Conservation (phyloP, 2,113 vertebrate species). For the Megaceryle torquata region DNA sequence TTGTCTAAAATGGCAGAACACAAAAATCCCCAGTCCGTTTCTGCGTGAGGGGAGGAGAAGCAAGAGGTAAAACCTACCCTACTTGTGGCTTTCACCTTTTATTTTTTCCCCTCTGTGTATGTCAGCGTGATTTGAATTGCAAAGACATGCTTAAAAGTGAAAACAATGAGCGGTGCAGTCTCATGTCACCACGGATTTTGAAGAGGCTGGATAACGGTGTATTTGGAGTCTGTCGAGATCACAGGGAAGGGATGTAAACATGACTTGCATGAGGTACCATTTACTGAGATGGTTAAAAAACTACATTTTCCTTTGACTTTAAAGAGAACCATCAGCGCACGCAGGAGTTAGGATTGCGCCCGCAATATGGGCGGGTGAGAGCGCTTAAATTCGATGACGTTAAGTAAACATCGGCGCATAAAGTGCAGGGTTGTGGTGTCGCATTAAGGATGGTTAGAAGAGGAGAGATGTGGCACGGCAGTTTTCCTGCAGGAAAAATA, state of each 20-base stretch:
- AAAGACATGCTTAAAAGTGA: background rate
- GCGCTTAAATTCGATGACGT: fast-evolving
- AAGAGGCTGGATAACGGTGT: background rate
- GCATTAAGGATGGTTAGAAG: fast-evolving
- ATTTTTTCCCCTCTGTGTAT: background rate
- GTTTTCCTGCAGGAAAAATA: background rate
- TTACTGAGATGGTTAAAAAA: background rate
- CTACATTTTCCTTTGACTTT: fast-evolving
- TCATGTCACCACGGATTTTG: background rate
- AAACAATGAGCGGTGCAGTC: background rate
- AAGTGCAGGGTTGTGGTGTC: background rate
- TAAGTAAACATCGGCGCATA: fast-evolving
- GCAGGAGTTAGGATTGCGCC: background rate
- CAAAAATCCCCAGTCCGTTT: background rate
- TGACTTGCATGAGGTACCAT: background rate
- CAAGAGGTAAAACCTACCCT: background rate
- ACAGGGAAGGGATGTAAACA: background rate
- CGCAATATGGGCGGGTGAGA: fast-evolving
- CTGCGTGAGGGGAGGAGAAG: background rate
- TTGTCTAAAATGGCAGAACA: background rate
- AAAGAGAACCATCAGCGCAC: background rate
- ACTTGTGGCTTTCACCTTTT: background rate
- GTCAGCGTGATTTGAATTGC: background rate
- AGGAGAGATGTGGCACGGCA: background rate
- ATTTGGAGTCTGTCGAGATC: background rate